A percentile compares a stretch with the other conserved stretches of the same genome.
phyloP scores from a whole-genome alignment of 2,113 vertebrate genomes.

The Vidua chalybeata region DNA sequence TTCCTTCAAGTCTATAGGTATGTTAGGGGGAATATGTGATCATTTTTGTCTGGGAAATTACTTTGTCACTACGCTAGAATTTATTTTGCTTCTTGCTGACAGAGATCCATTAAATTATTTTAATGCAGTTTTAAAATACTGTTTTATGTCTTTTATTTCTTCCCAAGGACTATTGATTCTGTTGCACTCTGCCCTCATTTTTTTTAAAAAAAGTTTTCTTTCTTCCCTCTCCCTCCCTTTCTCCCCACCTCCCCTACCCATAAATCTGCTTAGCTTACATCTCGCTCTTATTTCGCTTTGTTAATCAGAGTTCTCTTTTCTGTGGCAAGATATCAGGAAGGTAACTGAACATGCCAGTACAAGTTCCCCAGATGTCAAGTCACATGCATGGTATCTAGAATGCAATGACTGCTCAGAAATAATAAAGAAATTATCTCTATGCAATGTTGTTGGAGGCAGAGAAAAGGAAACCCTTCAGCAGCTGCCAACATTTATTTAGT shows the following conservation, averaged over 20 bases:
- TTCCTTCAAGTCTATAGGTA: not conserved
- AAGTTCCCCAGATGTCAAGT: not conserved
- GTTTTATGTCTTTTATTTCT: not conserved
- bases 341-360: not conserved
- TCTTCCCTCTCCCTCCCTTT: not conserved
- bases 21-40: not conserved
- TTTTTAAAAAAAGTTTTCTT: not conserved
- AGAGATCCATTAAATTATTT: not conserved
- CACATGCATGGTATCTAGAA: not conserved
- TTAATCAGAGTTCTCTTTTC: not conserved
- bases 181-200: not conserved
- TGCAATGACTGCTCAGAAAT: not conserved
- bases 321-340: not conserved
- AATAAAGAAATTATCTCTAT: not conserved
- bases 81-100: not conserved
- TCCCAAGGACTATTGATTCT: not conserved
- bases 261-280: not conserved
- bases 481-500: slow-evolving; percentile 13
- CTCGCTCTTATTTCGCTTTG: not conserved
- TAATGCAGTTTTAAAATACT: not conserved
- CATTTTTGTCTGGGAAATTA: not conserved
- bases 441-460: not conserved
- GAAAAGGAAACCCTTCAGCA: slow-evolving; percentile 1
- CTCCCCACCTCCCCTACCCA: no score
- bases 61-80: not conserved